Base-by-base conservation (phyloP, 2,888 invertebrate genomes). In the Pyralis farinalis region DNA sequence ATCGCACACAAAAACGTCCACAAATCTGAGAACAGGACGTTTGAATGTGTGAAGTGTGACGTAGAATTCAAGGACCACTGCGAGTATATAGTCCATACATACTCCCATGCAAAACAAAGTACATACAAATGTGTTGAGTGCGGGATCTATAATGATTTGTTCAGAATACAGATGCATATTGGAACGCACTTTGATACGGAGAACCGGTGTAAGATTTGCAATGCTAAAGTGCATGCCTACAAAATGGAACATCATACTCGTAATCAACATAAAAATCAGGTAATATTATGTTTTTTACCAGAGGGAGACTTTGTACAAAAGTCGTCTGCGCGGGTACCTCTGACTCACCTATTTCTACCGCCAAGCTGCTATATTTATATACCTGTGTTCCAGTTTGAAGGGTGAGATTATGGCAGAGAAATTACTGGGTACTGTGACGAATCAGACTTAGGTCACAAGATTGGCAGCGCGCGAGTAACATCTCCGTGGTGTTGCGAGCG, bases 71-170 rank as follows among this genome's bases (percentile, higher is more conserved):
- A 9, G n/a, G 37, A 37, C 1, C 30, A 37, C 6, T n/a, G 31
- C 30, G 37, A 37, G n/a, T 30, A 10, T 8, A 11, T 37, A 7
- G 6, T 37, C 0, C 37, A 37, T n/a, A 30, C 11, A 30, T 11
- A 30, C 11, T 20, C 30, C 0, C 37, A 37, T 21, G 1, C 21
- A 1, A 10, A 31, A 10, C 11, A 21, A 11, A 10, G 12, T 0
- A 6, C 7, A 1, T 10, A 11, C 5, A 30, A 30, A 12, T 37
- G 37, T n/a, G 8, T 31, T 5, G 37, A 37, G 12, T 37, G 37
- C n/a, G 22, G 37, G 1, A 30, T 8, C 1, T 3, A 3, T 8
- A 37, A 30, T 22, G 8, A 11, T 5, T 29, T 7, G 21, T 21
- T 6, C 7, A 8, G n/a, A 7, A 11, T 30, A 8, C 11, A 8